Percentiles rank a stretch among this genome's conserved stretches.
Conservation (phyloP, 2,797 vertebrate species). For the Liparis tanakae region DNA sequence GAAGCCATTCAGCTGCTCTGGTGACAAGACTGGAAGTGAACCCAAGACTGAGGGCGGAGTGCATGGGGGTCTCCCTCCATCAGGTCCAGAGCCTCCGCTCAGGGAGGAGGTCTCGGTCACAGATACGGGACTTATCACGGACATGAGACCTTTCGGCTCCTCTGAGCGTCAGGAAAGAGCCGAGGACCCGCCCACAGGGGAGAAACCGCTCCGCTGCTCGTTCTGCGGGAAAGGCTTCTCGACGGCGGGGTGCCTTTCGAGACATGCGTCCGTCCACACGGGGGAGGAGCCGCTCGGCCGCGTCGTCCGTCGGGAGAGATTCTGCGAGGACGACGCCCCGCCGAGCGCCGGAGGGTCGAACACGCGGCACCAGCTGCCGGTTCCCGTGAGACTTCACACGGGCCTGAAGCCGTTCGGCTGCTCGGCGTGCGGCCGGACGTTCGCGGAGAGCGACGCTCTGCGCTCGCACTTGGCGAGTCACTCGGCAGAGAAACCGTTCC, state of each 20-base stretch:
- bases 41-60: neutral
- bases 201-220: constrained; percentile 17
- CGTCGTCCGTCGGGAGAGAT: constrained; percentile 24
- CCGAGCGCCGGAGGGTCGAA: neutral
- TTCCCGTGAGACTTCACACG: neutral
- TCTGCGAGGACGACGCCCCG: neutral
- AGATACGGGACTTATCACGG: neutral
- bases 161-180: neutral
- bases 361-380: constrained; percentile 4
- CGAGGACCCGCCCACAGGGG: neutral
- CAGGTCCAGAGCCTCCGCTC: neutral
- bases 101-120: neutral
- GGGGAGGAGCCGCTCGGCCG: constrained; percentile 39
- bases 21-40: neutral
- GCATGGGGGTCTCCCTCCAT: neutral
- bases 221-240: constrained; percentile 43
- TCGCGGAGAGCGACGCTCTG: constrained; percentile 5
- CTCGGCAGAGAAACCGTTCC: constrained; percentile 10
- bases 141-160: neutral
- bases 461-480: constrained; percentile 21
- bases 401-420: constrained; percentile 20
- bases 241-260: constrained; percentile 27
- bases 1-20: neutral
- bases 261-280: constrained; percentile 32
- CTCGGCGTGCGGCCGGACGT: constrained; percentile 25